Conservation (phyloP, 1,140 invertebrate genomes). For the Papilio glaucus region DNA sequence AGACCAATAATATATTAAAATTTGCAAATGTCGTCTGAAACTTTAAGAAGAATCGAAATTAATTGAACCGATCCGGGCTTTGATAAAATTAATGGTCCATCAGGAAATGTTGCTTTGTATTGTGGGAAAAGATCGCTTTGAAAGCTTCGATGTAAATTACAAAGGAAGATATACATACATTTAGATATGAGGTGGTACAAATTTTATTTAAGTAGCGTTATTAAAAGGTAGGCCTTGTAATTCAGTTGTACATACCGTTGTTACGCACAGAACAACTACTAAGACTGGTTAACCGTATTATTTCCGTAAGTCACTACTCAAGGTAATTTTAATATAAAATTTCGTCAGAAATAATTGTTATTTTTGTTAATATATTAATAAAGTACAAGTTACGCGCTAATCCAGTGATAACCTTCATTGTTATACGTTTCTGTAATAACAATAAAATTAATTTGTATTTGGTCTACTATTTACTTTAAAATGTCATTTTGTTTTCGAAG, state of each 20-base stretch:
- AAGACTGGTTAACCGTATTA: slow-evolving; percentile 55
- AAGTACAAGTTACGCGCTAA: slow-evolving; percentile 4
- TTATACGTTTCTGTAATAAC: background rate
- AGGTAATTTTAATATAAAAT: slow-evolving; percentile 29
- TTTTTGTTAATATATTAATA: slow-evolving; percentile 16
- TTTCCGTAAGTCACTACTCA: slow-evolving; percentile 51
- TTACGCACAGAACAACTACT: slow-evolving; percentile 52
- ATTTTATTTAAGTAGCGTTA: slow-evolving; percentile 1
- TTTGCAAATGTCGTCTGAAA: slow-evolving; percentile 53
- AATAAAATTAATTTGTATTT: background rate
- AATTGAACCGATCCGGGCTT: slow-evolving; percentile 45
- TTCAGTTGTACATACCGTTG: slow-evolving; percentile 42
- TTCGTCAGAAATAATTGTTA: slow-evolving; percentile 22
- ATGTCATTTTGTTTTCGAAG: no score
- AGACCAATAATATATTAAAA: slow-evolving; percentile 49
- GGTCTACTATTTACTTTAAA: background rate
- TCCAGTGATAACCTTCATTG: background rate
- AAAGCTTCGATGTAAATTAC: background rate
- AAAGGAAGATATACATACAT: background rate
- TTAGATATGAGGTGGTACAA: background rate
- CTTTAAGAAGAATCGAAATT: slow-evolving; percentile 37
- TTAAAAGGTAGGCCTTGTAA: slow-evolving; percentile 5
- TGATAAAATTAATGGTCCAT: slow-evolving; percentile 52
- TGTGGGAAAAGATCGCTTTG: slow-evolving; percentile 17
- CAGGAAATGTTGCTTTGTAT: slow-evolving; percentile 16